Evolutionary conservation across 2,888 invertebrate genomes (phyloP), one percentile per base, ranked within the genome.

Genomic region (Coenonympha arcania): DNA sequence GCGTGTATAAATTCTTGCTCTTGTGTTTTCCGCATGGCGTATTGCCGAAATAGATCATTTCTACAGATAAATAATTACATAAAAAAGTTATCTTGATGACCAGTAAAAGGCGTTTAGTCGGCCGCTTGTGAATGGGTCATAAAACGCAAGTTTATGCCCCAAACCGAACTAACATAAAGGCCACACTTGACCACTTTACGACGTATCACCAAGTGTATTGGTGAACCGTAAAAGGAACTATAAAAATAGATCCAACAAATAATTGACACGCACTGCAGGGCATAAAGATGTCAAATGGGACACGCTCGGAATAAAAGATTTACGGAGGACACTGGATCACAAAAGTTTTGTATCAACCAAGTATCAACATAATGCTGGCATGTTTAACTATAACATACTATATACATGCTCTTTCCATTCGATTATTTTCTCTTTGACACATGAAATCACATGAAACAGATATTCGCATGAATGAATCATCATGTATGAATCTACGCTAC

Each of bases 161-260:
- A 1, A 20, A 42, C 11, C 30, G 20, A 30, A 19, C 11, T 13
- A 13, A 22, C 31, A 43, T 31, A 43, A 43, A 22, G 20, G 28
- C 9, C 9, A 2, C 43, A 22, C 43, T 43, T 20, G 43, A 43
- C 43, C 30, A 15, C 9, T 43, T 43, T 43, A 43, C 43, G 43
- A 43, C 15, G 5, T 22, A 31, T 8, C n/a, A 2, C 20, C 30
- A 20, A 43, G 31, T 31, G 43, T 43, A 43, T 43, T 43, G 43
- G 15, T 43, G 33, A 22, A 33, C 31, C n/a, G 22, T 43, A 43
- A 43, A 43, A 31, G 22, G 4, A 19, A 31, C 19, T n/a, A 31
- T 42, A 33, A 43, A 43, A 43, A 43, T 30, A 20, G 43, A 43
- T 43, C 33, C 13, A 22, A 43, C 43, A 20, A 33, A 31, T 31